Base-by-base conservation (phyloP, 2,113 vertebrate genomes). In the Calypte anna region DNA sequence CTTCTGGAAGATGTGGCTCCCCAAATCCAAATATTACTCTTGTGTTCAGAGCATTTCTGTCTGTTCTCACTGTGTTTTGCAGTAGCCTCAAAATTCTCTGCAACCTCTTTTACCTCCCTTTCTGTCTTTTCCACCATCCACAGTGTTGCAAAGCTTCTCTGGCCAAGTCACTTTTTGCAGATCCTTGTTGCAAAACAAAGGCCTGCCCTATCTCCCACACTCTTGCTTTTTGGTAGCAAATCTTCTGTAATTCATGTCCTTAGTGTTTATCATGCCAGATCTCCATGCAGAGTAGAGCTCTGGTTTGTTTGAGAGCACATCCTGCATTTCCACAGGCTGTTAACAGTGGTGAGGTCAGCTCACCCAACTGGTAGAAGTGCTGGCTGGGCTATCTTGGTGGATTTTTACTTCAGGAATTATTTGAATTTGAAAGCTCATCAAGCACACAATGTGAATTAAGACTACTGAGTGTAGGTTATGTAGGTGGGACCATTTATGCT, bases 401-500 rank as follows among this genome's bases (percentile, higher is more conserved):
- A 33, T 80, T 72, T 90, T n/a, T 59, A 40, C 12, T 31, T 75
- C 78, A 73, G 48, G 31, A 44, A 76, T 67, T 67, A 44, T 67
- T 86, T 74, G 59, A 66, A 33, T 69, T 30, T 30, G 19, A 85
- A 82, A 73, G 58, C 50, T 87, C 69, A 70, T 85, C 80, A 82
- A 82, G 69, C 54, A 17, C 64, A 55, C 51, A 70, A 31, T 14
- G n/a, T 58, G 12, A 33, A 8, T 27, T 69, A 40, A 58, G n/a
- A 43, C 62, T 51, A 31, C 14, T 43, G 63, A 48, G 8, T 53
- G 9, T 27, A 64, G 63, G 58, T 73, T 72, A 7, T 36, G 63
- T 54, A 83, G 88, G 31, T 94, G 68, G 88, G 81, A 70, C 51
- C 73, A 17, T 63, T 92, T 81, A n/a, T 46, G 20, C 13, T 55